Evolutionary conservation across 2,113 vertebrate species (phyloP), one percentile per base, ranked within the genome.

Genomic region (Xerus inauris): DNA sequence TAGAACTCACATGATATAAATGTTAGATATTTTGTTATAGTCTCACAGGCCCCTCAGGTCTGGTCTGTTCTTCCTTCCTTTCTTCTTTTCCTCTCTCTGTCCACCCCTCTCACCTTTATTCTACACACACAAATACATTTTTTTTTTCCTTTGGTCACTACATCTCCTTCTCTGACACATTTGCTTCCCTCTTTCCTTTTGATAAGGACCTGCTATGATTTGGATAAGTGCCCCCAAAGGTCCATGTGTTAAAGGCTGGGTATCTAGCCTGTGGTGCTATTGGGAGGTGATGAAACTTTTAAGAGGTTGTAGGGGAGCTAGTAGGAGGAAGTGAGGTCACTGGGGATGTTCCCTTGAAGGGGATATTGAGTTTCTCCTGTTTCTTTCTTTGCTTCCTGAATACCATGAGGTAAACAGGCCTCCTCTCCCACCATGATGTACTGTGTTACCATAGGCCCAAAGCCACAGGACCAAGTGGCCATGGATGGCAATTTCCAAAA

Each of bases 61-160:
- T 51, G 49, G 49, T 51, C 45, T 20, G 7, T n/a, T 38, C 51
- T 9, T 51, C 22, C 54, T 45, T 45, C 8, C 69, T 72, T 40
- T 1, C n/a, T n/a, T 22, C 69, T 40, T 47, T 47, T 0, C 14
- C 28, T 42, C 28, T 16, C 17, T 17, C 0, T 8, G 12, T 5
- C 22, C 1, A 2, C n/a, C 2, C 7, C 8, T 8, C 20, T 49
- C 12, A 40, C 35, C 19, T 76, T 22, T 42, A 22, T 89, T 57
- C 57, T 28, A 89, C 57, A 83, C 42, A 49, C 13, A 65, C 6
- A 71, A 35, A 69, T n/a, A 49, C 26, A 32, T 24, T 8, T 24
- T 59, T 17, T 49, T 69, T 49, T 59, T 59, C 8, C 28, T 19
- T 49, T 86, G 17, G 45, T 38, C 42, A 72, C 49, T 24, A 57